Evolutionary conservation across 2,888 invertebrate species (phyloP).

Genomic region (Siphonodentalium dalli): DNA sequence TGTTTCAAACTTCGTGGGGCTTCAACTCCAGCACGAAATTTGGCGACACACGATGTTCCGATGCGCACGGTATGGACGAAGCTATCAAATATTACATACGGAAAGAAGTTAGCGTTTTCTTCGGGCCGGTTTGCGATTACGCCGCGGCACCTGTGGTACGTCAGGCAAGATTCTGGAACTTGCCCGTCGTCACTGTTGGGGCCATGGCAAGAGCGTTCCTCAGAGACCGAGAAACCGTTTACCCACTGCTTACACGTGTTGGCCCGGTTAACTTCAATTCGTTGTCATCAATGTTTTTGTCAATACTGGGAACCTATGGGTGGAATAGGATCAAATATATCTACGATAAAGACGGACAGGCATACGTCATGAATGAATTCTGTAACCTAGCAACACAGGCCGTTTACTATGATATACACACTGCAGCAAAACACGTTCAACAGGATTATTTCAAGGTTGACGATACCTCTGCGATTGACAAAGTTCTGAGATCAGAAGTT

Average conservation of each 20-base stretch:
- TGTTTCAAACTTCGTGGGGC: neutral
- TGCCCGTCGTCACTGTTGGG: slow-evolving; percentile 79
- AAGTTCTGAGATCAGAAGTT: slow-evolving; percentile 42
- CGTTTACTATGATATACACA: slow-evolving; percentile 70
- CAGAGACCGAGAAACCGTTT: slow-evolving; percentile 65
- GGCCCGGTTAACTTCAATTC: slow-evolving; percentile 52
- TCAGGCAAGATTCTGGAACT: slow-evolving; percentile 78
- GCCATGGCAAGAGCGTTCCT: slow-evolving; percentile 58
- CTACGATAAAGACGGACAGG: slow-evolving; percentile 79
- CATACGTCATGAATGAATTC: slow-evolving; percentile 73
- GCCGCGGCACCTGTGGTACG: slow-evolving; percentile 88
- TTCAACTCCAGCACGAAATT: slow-evolving; percentile 35
- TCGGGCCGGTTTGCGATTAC: slow-evolving; percentile 66
- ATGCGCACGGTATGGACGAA: slow-evolving; percentile 46
- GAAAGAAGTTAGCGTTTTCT: slow-evolving; percentile 46
- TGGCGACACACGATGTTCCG: slow-evolving; percentile 45
- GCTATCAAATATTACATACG: slow-evolving; percentile 49
- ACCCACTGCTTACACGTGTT: slow-evolving; percentile 75
- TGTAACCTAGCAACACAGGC: slow-evolving; percentile 81
- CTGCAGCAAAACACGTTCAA: slow-evolving; percentile 22
- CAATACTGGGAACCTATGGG: slow-evolving; percentile 22
- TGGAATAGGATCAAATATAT: slow-evolving; percentile 70
- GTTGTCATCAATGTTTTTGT: slow-evolving; percentile 35
- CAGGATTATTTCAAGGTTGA: slow-evolving; percentile 43
- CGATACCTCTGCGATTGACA: slow-evolving; percentile 24